Conservation (phyloP, 2,113 vertebrate species). For the Hiodon alosoides region DNA sequence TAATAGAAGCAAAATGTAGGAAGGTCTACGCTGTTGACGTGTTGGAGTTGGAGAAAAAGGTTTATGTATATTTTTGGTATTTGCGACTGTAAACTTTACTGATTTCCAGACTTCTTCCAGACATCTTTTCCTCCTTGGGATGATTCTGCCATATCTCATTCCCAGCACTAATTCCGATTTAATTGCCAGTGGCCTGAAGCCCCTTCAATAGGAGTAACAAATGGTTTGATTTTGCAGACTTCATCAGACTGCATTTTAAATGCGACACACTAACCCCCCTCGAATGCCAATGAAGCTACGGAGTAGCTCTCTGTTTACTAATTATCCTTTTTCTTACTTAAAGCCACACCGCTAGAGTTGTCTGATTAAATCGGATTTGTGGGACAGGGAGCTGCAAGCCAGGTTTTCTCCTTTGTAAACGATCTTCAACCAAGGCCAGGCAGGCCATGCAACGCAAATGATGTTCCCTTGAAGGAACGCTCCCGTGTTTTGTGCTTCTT, state of each 20-base stretch:
- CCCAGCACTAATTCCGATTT: conserved; percentile 99
- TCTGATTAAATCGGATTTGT: conserved; percentile 82
- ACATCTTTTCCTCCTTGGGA: conserved; percentile 86
- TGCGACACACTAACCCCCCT: conserved; percentile 96
- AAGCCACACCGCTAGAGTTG: conserved; percentile 85
- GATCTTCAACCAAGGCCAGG: conserved; percentile 70
- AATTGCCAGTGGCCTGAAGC: conserved; percentile 99
- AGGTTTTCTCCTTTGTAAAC: conserved; percentile 82
- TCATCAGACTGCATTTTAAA: conserved; percentile 99
- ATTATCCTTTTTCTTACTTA: conserved; percentile 95
- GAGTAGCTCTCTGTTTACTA: conserved; percentile 99
- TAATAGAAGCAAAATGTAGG: not conserved
- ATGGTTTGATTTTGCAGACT: conserved; percentile 99
- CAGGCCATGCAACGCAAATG: conserved; percentile 83
- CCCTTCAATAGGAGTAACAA: conserved; percentile 99
- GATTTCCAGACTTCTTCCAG: conserved; percentile 47
- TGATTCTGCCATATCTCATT: conserved; percentile 99
- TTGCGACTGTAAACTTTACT: conserved; percentile 46
- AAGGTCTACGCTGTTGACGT: not conserved
- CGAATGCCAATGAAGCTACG: conserved; percentile 99
- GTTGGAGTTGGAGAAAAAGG: conserved; percentile 17
- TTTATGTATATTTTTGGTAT: conserved; percentile 38
- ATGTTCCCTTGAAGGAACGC: conserved; percentile 75
- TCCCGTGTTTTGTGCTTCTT: not conserved
- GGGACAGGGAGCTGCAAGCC: conserved; percentile 74